Evolutionary conservation across 2,797 vertebrate genomes (phyloP), one percentile per base, ranked within the genome.

Genomic region (Picus viridis): DNA sequence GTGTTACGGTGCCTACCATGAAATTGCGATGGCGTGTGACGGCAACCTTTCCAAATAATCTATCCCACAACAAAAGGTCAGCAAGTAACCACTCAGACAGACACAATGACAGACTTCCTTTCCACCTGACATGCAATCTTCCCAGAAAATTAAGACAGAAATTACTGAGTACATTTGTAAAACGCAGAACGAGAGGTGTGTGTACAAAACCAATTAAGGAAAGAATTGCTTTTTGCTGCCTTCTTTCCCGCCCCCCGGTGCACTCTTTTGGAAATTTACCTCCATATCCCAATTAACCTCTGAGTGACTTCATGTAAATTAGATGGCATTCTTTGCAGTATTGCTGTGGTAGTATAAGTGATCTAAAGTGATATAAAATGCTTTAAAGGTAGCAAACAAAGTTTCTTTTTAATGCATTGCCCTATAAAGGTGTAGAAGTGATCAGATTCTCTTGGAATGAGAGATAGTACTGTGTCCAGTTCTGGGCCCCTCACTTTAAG

Each of bases 231-330:
- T 97, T 95, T 96, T 94, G 87, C 87, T 73, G 58, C 74, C 12
- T 51, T 24, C 24, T 51, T 51, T 23, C 89, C 94, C 91, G n/a
- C 93, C 92, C 86, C 22, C 88, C 94, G 61, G 88, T 88, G 72
- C 41, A 61, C 45, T 89, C 84, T 93, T 94, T 94, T 91, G 75
- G 92, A 97, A 97, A 97, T 97, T 94, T 96, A 95, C 94, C 68
- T 95, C 84, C 86, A 94, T 90, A 92, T 91, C 86, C 72, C 83
- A 96, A 96, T 96, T 97, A 97, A 97, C 79, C 67, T 97, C 79
- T 96, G 64, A 58, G 92, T 96, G 95, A 94, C 81, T 91, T 90
- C 89, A 97, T 91, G 83, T 92, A 97, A 97, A 97, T 93, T 84
- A 88, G 56, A 91, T 75, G 19, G 36, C 89, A 54, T 96, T 77